Conservation (phyloP, 35 echinoderm and acorn worm species). For the Stichopus chloronotus region DNA sequence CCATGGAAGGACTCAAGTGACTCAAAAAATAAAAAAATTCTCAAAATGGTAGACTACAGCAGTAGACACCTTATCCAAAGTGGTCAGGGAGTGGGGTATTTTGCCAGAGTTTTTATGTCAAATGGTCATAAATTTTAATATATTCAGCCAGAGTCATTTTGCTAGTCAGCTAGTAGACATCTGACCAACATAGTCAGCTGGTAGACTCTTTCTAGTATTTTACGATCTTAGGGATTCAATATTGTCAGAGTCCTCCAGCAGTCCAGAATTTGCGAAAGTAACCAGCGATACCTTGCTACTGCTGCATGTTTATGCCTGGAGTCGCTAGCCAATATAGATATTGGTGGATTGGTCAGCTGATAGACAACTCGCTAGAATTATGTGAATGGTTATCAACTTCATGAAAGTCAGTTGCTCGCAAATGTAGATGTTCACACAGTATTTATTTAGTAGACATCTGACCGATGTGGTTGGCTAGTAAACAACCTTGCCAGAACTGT, state of each 20-base stretch:
- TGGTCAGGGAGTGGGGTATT: not conserved
- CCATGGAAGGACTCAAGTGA: too few species aligned
- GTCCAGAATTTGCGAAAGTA: not conserved
- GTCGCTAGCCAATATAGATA: not conserved
- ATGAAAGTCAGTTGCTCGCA: too few species aligned
- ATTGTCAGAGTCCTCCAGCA: not conserved
- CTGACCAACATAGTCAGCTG: not conserved
- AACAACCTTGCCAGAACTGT: not conserved
- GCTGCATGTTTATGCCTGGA: not conserved
- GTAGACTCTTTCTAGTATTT: not conserved
- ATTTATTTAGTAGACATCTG: not conserved
- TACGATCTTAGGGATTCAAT: too few species aligned
- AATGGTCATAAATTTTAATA: too few species aligned
- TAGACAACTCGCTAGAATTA: too few species aligned
- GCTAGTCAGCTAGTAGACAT: not conserved
- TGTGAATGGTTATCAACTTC: not conserved
- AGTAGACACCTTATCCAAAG: not conserved
- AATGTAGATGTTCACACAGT: too few species aligned
- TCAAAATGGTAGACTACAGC: not conserved
- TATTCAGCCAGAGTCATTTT: too few species aligned
- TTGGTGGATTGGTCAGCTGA: not conserved
- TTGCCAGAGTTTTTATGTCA: not conserved
- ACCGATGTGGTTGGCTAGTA: not conserved
- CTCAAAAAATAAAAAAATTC: too few species aligned
- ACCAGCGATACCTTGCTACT: not conserved